Conservation (phyloP, 2,113 vertebrate genomes). For the Octodon degus region DNA sequence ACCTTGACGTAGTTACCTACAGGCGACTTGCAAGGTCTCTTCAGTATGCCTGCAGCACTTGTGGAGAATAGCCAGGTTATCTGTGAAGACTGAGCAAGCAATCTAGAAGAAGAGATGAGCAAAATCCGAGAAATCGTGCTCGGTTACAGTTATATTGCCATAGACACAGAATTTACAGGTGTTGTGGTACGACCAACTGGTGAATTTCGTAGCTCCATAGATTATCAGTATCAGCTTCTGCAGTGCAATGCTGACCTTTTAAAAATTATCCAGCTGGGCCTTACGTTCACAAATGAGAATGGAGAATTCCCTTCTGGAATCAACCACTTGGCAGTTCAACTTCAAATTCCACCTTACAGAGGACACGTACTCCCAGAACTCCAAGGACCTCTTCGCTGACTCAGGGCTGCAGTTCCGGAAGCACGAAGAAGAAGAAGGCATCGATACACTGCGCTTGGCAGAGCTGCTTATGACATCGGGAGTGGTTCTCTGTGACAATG, state of each 20-base stretch:
- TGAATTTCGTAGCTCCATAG: slow-evolving; percentile 97
- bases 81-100: slow-evolving; percentile 98
- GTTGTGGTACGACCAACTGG: slow-evolving; percentile 97
- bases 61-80: slow-evolving; percentile 98
- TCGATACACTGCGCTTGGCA: slow-evolving; percentile 97
- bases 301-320: slow-evolving; percentile 96
- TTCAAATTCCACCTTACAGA: slow-evolving; percentile 99
- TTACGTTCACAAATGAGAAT: slow-evolving; percentile 98
- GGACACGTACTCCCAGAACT: slow-evolving; percentile 99
- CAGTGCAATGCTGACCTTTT: slow-evolving; percentile 97
- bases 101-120: slow-evolving; percentile 98
- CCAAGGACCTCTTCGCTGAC: slow-evolving; percentile 98
- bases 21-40: slow-evolving; percentile 70
- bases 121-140: slow-evolving; percentile 98
- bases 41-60: slow-evolving; percentile 97
- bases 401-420: slow-evolving; percentile 99
- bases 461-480: slow-evolving; percentile 99
- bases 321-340: slow-evolving; percentile 98
- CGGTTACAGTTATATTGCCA: slow-evolving; percentile 96
- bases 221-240: slow-evolving; percentile 98
- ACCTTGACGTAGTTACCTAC: slow-evolving; percentile 15
- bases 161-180: slow-evolving; percentile 99
- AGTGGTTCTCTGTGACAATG: slow-evolving; percentile 97
- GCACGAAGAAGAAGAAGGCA: slow-evolving; percentile 97
- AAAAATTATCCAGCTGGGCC: slow-evolving; percentile 98